phyloP scores from a whole-genome alignment of 2,888 invertebrate species.

The Rambutsinella grinnellia region DNA sequence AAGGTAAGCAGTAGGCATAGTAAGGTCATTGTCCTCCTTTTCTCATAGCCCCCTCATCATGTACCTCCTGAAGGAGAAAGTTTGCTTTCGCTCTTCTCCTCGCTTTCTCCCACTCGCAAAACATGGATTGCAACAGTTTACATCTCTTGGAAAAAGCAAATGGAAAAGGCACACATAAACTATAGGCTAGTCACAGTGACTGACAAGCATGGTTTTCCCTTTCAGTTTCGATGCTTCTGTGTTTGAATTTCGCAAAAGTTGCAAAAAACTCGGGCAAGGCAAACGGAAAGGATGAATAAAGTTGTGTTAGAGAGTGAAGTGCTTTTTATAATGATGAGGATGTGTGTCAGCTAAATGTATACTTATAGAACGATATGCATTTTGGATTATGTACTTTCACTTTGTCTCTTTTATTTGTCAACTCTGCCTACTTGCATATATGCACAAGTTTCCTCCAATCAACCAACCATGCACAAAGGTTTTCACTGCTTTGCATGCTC shows the following conservation, averaged over 20 bases:
- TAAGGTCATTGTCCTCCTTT: constrained; percentile 42
- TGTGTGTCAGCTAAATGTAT: background rate
- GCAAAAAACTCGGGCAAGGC: background rate
- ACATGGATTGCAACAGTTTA: background rate
- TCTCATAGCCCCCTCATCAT: constrained; percentile 1
- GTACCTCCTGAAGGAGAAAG: background rate
- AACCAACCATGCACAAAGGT: background rate
- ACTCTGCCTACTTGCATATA: background rate
- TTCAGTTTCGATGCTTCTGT: no score
- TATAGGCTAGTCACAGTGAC: background rate
- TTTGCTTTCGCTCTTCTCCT: constrained; percentile 15
- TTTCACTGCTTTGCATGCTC: background rate
- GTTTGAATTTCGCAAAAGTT: background rate
- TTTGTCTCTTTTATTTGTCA: no score
- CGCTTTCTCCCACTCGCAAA: background rate
- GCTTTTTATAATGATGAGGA: background rate
- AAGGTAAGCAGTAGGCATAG: background rate
- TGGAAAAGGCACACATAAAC: background rate
- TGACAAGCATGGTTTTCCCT: background rate
- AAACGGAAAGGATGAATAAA: background rate
- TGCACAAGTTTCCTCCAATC: background rate
- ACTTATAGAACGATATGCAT: background rate
- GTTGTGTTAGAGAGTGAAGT: background rate
- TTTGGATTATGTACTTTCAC: background rate
- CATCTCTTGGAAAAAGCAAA: background rate